Evolutionary conservation across 2,888 invertebrate species (phyloP).

Genomic region (Caenorhabditis sp.): DNA sequence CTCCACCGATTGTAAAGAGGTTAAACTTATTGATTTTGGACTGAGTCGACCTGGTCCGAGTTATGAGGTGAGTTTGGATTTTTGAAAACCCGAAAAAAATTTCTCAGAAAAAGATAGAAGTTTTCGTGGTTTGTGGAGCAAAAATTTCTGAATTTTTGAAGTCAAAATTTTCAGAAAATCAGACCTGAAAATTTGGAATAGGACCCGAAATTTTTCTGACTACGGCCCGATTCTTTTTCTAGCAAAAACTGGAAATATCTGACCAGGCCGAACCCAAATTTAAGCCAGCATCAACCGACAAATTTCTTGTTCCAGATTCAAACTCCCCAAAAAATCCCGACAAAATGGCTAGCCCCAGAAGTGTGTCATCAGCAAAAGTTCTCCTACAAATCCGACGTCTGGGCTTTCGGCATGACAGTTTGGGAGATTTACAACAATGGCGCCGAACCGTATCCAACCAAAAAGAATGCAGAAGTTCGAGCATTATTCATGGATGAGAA

Average conservation of each 20-base stretch:
- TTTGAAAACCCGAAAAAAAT: background rate
- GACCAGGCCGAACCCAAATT: no score
- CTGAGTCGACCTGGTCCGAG: slow-evolving; percentile 7
- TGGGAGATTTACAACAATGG: slow-evolving; percentile 35
- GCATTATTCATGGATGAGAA: background rate
- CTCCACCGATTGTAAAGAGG: slow-evolving; percentile 11
- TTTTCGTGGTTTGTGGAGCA: no score
- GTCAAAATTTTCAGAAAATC: no score
- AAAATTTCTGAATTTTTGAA: no score
- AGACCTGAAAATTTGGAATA: no score
- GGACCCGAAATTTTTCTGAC: no score
- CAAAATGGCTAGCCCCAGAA: slow-evolving; percentile 30
- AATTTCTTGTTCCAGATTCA: no score
- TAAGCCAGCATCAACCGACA: no score
- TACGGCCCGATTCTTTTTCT: no score
- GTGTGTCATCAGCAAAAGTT: background rate
- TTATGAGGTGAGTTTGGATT: background rate
- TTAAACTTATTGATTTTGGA: slow-evolving; percentile 35
- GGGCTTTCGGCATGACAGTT: slow-evolving; percentile 23
- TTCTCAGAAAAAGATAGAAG: background rate
- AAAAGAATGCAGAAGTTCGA: slow-evolving; percentile 6
- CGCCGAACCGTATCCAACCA: slow-evolving; percentile 13
- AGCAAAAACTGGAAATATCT: no score
- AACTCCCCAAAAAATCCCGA: slow-evolving; percentile 15
- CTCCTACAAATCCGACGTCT: slow-evolving; percentile 23